Base-by-base conservation (phyloP, 2,888 invertebrate species). In the Pseudoips prasinana region DNA sequence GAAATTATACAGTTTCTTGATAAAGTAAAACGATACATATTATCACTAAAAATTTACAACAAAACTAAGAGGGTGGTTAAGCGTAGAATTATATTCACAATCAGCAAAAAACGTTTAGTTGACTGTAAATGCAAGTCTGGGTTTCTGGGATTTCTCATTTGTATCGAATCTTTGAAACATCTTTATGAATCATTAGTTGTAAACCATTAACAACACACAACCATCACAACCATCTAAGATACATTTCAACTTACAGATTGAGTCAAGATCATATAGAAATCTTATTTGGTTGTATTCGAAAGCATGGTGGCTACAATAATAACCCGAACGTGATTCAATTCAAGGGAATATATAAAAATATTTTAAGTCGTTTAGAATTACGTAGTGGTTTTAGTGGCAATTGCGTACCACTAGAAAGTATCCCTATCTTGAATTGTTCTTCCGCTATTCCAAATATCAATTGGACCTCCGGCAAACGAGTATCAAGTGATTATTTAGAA, bases 261-360 rank as follows among this genome's bases (percentile, higher is more conserved):
- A 24, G 19, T 3, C 44, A 44, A 25, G 47, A 47, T 8, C 43
- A 47, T 11, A 7, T 44, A 7, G 40, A 47, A 33, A n/a, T 39
- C 1, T 32, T 48, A 24, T 45, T 45, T 22, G 26, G 39, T 7
- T 7, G 3, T 7, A 35, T 46, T 1, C 2, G 50, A 6, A 25
- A 14, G 17, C 39, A 43, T 14, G 43, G 47, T 0, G 43, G 47
- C 1, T 34, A 30, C 19, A 48, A 52, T 24, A 43, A 52, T 36
- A 52, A 52, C 29, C 42, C 46, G 2, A 52, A 41, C 8, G 33
- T 20, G 1, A 17, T 22, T n/a, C 51, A 48, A 14, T 46, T 48
- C 8, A 40, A 33, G 22, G 39, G 31, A 7, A 32, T 30, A 3
- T 46, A 36, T 19, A 43, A 37, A 44, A 46, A 39, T 28, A 10